Evolutionary conservation across 2,888 invertebrate genomes (phyloP), one percentile per base, ranked within the genome.

Genomic region (Microctonus brassicae): DNA sequence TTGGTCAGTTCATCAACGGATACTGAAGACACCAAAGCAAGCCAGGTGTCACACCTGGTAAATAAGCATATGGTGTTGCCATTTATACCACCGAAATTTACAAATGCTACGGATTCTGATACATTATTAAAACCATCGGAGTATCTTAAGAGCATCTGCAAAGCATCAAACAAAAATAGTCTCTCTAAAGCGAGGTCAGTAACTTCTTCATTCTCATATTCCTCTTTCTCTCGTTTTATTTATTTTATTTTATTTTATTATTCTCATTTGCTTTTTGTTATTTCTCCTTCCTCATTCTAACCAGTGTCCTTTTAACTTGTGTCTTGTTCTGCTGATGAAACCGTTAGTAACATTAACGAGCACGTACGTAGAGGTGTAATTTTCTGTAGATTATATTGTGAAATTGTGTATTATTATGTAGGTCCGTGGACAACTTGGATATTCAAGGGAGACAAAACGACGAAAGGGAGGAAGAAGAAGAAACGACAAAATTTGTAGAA

Each of bases 121-220:
- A 92, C 94, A 73, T 91, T 97, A 78, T 95, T 97, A 86, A 97
- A 97, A 85, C 97, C 97, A 69, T 96, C 96, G 75, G 97, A 97
- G 89, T 97, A 97, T 88, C 89, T 97, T 81, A 93, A 93, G 85
- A 95, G 95, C 85, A 95, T 97, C 88, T 94, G 92, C 84, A 87
- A 87, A 69, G 69, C 65, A 10, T 69, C 83, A 0, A 26, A 79
- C 7, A 86, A 84, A 74, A 85, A 80, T 76, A 86, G 81, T 62
- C 78, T 87, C 20, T 85, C 86, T 22, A 87, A 87, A 76, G 86
- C 87, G 65, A 86, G 87, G 87, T 87, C 73, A 74, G 80, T 77
- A 58, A 47, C 47, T 47, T 47, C 47, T 6, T 9, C 9, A 47
- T 47, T 47, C 11, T n/a, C 11, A 13, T n/a, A 47, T 17, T 1